These are phyloP conservation scores for Smittia sp. DNA, from an alignment of 2,888 invertebrate species.

Conservation along the genomic window DNA sequence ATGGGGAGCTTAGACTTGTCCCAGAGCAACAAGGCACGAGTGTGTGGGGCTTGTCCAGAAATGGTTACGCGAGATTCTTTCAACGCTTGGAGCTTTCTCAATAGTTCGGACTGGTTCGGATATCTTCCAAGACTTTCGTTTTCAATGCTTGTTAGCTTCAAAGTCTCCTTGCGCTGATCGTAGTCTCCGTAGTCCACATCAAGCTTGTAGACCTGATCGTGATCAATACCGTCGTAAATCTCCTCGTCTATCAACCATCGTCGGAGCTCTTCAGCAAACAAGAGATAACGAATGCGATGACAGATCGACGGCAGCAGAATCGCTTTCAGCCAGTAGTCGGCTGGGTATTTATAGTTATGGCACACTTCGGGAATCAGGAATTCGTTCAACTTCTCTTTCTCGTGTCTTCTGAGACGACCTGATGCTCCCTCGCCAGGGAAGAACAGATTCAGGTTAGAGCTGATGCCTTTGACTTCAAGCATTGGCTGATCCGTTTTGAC, in stretches of 20 bases:
- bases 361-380: constrained; percentile 87
- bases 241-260: constrained; percentile 55
- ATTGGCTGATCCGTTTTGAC: constrained; percentile 65
- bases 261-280: constrained; percentile 51
- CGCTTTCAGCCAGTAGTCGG: constrained; percentile 80
- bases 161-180: not conserved
- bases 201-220: constrained; percentile 14
- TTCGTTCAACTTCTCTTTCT: constrained; percentile 53
- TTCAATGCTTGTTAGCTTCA: not conserved
- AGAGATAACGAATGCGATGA: constrained; percentile 59
- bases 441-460: constrained; percentile 50
- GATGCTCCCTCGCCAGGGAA: constrained; percentile 43
- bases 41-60: not conserved
- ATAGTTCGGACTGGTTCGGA: not conserved
- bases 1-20: constrained; percentile 52
- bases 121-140: not conserved
- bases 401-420: constrained; percentile 53
- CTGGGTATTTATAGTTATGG: constrained; percentile 66
- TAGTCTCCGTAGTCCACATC: constrained; percentile 37
- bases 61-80: not conserved
- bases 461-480: constrained; percentile 67
- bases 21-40: not conserved
- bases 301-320: constrained; percentile 79
- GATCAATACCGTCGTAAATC: constrained; percentile 47
- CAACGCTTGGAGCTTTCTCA: not conserved